Evolutionary conservation across 2,888 invertebrate genomes (phyloP), one percentile per base, ranked within the genome.

Genomic region (Noctua pronuba): DNA sequence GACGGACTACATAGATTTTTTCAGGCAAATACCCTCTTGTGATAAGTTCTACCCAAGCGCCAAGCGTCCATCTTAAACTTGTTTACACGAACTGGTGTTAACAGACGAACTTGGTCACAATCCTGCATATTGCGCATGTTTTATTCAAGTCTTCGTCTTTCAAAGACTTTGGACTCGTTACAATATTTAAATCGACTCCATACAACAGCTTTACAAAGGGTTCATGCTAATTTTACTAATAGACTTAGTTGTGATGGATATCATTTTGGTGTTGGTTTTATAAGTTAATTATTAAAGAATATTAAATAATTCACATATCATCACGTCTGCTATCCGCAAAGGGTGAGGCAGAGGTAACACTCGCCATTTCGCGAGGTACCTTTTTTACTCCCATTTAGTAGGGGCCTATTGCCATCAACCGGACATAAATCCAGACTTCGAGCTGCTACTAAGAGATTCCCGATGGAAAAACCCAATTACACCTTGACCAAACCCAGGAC

Each of bases 61-160:
- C n/a, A n/a, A n/a, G n/a, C n/a, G n/a, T n/a, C n/a, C n/a, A n/a
- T n/a, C n/a, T n/a, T 16, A 35, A 79, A 84, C 79, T 58, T 46
- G 55, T 84, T 65, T 28, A 41, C 41, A 44, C 11, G 16, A 79
- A 55, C 49, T 49, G 41, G 68, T 79, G 64, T 41, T 31, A 76
- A 16, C 49, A 58, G 35, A 49, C 24, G 28, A 83, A 77, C 49
- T 82, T 46, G 38, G 38, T 64, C 78, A 31, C 31, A 62, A 46
- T 84, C 84, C 69, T 84, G 80, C 84, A 84, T 84, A 64, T 28
- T 16, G 35, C 24, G 55, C 66, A 85, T 81, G 68, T 85, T 85
- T 82, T 82, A 82, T 82, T 85, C 82, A 82, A 46, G 16, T 21
- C 13, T 21, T 24, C 31, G 41, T 24, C 52, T 64, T 46, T 55